Evolutionary conservation across 1,140 invertebrate genomes (phyloP).

Genomic region (Metopolophium dirhodum): DNA sequence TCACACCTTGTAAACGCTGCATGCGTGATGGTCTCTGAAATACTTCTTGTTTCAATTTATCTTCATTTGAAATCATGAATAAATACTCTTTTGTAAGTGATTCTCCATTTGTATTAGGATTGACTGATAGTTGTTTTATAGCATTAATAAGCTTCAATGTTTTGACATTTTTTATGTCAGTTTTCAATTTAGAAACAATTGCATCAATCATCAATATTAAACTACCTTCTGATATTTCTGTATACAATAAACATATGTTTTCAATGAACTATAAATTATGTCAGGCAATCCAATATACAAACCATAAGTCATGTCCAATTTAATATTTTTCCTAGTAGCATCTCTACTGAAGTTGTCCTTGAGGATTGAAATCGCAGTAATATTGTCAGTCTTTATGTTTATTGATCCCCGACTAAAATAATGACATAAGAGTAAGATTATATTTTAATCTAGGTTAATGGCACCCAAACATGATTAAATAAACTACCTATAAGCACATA

Average conservation of each 20-base stretch:
- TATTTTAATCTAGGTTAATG: neutral
- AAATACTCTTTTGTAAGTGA: conserved; percentile 34
- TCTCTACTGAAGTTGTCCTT: conserved; percentile 85
- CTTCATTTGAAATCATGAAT: conserved; percentile 20
- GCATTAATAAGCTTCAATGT: conserved; percentile 30
- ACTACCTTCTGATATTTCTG: conserved; percentile 40
- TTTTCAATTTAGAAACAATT: conserved; percentile 48
- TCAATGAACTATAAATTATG: neutral
- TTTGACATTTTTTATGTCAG: conserved; percentile 16
- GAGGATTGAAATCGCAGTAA: conserved; percentile 84
- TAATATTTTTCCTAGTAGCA: conserved; percentile 84
- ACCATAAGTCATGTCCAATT: conserved; percentile 75
- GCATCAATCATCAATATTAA: conserved; percentile 3
- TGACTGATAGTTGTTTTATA: conserved; percentile 39
- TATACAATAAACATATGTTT: neutral
- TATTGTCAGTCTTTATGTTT: conserved; percentile 81
- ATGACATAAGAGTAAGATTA: neutral
- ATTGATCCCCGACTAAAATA: conserved; percentile 75
- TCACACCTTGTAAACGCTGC: conserved; percentile 47
- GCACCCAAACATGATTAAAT: neutral
- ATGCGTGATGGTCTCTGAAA: neutral
- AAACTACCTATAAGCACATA: conserved; percentile 65
- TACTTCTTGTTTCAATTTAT: conserved; percentile 39
- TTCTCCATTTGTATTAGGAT: conserved; percentile 4
- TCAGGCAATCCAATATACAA: conserved; percentile 61